A percentile compares a stretch with the other conserved stretches of the same genome.
Conservation (phyloP, 2,797 vertebrate species). For the Rhincodon typus region DNA sequence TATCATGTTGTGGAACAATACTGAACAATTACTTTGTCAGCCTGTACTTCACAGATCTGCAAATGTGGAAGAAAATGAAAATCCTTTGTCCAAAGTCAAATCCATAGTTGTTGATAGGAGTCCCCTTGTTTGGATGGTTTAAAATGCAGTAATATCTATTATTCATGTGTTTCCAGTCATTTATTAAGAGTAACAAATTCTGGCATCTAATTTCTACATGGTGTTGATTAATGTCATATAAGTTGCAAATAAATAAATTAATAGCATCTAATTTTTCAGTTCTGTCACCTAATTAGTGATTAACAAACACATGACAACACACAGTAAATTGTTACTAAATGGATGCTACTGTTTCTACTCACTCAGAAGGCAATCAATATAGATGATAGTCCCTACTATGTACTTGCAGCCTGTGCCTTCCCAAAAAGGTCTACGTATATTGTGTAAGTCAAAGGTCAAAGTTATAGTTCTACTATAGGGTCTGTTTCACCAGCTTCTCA, state of each 20-base stretch:
- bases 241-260: slow-evolving; percentile 8
- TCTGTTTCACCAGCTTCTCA: too few species aligned
- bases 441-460: not conserved
- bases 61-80: slow-evolving; percentile 1
- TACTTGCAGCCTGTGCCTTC: not conserved
- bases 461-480: not conserved
- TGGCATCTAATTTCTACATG: not conserved
- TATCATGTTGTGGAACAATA: not conserved
- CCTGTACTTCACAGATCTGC: not conserved
- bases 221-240: not conserved
- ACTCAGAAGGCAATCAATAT: not conserved
- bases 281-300: not conserved
- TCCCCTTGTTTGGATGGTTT: not conserved
- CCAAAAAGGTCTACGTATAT: not conserved
- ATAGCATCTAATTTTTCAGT: not conserved
- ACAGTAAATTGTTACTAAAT: not conserved
- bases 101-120: not conserved
- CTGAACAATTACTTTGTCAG: not conserved
- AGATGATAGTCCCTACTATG: not conserved
- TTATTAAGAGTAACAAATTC: not conserved
- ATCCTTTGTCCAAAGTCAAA: not conserved
- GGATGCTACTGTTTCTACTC: not conserved
- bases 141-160: not conserved
- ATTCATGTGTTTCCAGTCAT: not conserved
- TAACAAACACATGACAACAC: not conserved